Evolutionary conservation across 2,113 vertebrate genomes (phyloP), one percentile per base, ranked within the genome.

Genomic region (Chionomys nivalis): DNA sequence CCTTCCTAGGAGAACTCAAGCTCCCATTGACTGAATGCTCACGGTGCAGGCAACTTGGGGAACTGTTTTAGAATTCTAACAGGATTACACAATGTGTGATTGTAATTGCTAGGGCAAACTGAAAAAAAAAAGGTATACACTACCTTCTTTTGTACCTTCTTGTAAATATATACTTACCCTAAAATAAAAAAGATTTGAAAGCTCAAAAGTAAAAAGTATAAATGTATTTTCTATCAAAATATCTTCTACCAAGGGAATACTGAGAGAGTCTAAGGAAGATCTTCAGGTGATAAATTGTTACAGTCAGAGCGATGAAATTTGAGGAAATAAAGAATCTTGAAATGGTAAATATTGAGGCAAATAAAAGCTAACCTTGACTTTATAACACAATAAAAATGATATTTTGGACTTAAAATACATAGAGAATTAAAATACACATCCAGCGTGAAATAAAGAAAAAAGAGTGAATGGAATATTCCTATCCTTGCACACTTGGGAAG

Each of bases 141-240:
- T 52, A 68, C 42, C 65, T 81, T 75, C 73, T 26, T 76, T 88
- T 82, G 52, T 8, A 93, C 66, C 7, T 55, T 49, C 36, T 79
- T 68, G 3, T 63, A 24, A 63, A 44, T 68, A 47, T 89, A 28
- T 92, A 87, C 76, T 65, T 83, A 93, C 24, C 33, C 47, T 14
- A 78, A 61, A 93, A 81, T 68, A 58, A 85, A 85, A 85, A 89
- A 61, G 31, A 23, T 16, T 77, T 77, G 66, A 78, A 93, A 65
- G 17, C 10, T 82, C 9, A 63, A 42, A 68, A 68, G 12, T 89
- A 87, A 90, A 87, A 81, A 17, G 75, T 70, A 90, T 81, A 87
- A n/a, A 65, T 77, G 66, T 21, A 93, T 76, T 82, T 91, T 82
- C 10, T 52, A 94, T 49, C n/a, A 61, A 95, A 86, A 55, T 52